phyloP scores from a whole-genome alignment of 2,113 vertebrate genomes.

The Callopanchax toddi region DNA sequence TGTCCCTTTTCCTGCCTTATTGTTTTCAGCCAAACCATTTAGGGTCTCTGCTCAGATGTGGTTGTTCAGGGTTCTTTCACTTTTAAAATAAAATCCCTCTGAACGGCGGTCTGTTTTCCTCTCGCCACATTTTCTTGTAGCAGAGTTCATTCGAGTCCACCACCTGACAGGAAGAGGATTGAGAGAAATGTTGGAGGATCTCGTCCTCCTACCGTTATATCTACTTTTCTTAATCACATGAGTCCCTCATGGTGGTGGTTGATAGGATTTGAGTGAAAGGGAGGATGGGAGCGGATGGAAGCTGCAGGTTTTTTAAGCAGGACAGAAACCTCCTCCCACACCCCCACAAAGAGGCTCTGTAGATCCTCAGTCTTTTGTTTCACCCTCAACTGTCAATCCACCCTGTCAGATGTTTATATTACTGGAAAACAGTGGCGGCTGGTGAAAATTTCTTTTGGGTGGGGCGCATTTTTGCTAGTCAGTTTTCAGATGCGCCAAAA shows the following conservation, averaged over 20 bases:
- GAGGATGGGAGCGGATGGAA: conserved; percentile 38
- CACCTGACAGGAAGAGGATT: conserved; percentile 28
- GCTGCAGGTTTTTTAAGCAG: conserved; percentile 32
- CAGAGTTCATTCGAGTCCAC: conserved; percentile 25
- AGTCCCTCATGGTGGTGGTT: conserved; percentile 42
- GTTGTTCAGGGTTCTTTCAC: conserved; percentile 38
- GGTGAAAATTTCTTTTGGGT: too few species aligned
- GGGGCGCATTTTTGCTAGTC: too few species aligned
- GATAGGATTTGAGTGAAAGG: conserved; percentile 50
- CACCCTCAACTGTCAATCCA: conserved; percentile 21
- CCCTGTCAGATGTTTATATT: conserved; percentile 31
- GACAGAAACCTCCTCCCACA: conserved; percentile 28
- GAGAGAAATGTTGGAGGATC: conserved; percentile 36
- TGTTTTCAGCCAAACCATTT: conserved; percentile 60
- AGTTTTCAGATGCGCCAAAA: too few species aligned
- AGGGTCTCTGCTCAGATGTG: conserved; percentile 35
- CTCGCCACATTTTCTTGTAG: conserved; percentile 1
- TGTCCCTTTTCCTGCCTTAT: conserved; percentile 64
- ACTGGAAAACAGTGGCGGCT: too few species aligned
- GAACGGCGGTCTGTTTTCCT: conserved; percentile 34
- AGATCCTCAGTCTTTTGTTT: conserved; percentile 21
- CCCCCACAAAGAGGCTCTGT: conserved; percentile 24
- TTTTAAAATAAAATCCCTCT: conserved; percentile 30
- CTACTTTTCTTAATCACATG: conserved; percentile 63
- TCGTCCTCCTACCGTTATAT: conserved; percentile 36